Evolutionary conservation across 2,888 invertebrate genomes (phyloP).

Genomic region (Nephrotoma flavescens): DNA sequence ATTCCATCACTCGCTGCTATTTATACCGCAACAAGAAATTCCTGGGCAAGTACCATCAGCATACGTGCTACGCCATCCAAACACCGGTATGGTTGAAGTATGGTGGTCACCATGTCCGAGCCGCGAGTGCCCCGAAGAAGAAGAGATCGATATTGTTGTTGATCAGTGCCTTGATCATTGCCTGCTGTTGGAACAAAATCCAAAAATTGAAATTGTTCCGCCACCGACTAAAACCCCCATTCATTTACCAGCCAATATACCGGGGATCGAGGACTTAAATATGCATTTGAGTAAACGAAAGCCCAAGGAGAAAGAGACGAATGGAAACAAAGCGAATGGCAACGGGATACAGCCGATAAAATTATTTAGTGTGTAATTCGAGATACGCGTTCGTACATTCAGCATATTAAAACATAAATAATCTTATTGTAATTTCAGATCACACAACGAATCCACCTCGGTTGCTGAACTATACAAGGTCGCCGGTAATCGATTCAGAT

Average conservation of each 20-base stretch:
- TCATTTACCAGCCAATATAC: slow-evolving; percentile 30
- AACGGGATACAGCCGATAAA: background rate
- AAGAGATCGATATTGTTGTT: slow-evolving; percentile 54
- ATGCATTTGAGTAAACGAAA: slow-evolving; percentile 40
- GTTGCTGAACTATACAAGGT: background rate
- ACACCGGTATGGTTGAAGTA: slow-evolving; percentile 55
- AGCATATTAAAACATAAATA: background rate
- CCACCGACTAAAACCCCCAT: slow-evolving; percentile 20
- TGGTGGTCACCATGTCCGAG: slow-evolving; percentile 77
- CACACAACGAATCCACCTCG: background rate
- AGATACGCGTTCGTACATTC: background rate
- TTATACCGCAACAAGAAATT: slow-evolving; percentile 66
- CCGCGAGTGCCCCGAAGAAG: slow-evolving; percentile 61
- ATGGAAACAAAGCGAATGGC: background rate
- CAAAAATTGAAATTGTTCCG: slow-evolving; percentile 22
- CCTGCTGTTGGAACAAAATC: slow-evolving; percentile 35
- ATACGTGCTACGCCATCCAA: slow-evolving; percentile 60
- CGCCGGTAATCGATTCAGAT: background rate
- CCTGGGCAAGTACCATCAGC: slow-evolving; percentile 60
- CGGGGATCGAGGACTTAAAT: slow-evolving; percentile 38
- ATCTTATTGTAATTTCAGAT: background rate
- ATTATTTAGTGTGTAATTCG: background rate
- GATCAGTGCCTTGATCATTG: slow-evolving; percentile 62
- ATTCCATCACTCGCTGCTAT: slow-evolving; percentile 63
- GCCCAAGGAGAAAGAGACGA: slow-evolving; percentile 29